phyloP scores from a whole-genome alignment of 2,113 vertebrate genomes.

The Ceratotherium simum region DNA sequence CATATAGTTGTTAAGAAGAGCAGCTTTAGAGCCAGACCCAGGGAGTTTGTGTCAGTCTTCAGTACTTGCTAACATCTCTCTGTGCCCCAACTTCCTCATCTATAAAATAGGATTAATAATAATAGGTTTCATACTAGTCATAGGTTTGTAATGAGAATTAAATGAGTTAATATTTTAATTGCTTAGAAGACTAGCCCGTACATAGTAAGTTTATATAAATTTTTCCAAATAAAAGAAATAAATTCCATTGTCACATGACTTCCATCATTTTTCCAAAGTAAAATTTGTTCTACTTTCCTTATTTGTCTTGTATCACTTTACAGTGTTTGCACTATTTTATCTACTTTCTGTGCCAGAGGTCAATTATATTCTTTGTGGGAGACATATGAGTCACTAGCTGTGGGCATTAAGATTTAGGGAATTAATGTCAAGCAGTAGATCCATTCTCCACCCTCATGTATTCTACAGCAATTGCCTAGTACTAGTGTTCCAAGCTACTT shows the following conservation, averaged over 20 bases:
- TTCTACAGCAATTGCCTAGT: background rate
- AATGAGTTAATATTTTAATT: constrained; percentile 8
- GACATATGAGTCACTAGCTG: background rate
- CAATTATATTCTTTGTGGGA: background rate
- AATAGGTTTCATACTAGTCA: background rate
- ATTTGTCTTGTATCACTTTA: background rate
- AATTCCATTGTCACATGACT: background rate
- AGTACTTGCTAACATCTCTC: background rate
- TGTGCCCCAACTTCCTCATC: background rate
- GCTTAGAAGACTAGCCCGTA: background rate
- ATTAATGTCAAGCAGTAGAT: background rate
- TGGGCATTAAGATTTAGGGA: background rate
- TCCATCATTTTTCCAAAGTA: background rate
- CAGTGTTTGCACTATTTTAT: background rate
- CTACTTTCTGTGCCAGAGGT: background rate
- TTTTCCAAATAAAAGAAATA: background rate
- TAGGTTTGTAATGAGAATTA: background rate
- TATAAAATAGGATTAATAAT: background rate
- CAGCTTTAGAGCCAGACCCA: background rate
- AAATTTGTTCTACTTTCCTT: background rate
- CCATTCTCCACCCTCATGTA: background rate
- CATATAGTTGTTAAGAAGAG: background rate
- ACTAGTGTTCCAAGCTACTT: background rate
- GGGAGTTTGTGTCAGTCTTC: background rate
- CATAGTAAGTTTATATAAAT: background rate